phyloP scores from a whole-genome alignment of 2,888 invertebrate genomes.

The Macropis europaea region DNA sequence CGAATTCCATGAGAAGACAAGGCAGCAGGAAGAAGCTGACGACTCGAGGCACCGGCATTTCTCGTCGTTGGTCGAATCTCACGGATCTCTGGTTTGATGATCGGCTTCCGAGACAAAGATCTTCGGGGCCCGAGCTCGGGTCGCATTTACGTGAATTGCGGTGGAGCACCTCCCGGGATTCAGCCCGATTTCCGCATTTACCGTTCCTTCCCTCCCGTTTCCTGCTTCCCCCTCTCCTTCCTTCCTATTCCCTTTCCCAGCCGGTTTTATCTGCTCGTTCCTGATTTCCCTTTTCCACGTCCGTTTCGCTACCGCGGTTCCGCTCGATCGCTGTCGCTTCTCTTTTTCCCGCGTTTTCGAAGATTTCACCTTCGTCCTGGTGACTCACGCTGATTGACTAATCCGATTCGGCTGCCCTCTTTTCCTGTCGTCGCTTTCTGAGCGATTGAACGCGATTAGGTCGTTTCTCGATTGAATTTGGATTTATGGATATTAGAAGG shows the following conservation, averaged over 20 bases:
- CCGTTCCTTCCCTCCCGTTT: constrained; percentile 34
- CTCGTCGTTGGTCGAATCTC: constrained; percentile 49
- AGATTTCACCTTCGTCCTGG: constrained; percentile 25
- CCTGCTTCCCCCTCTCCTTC: background rate
- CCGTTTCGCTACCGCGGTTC: constrained; percentile 16
- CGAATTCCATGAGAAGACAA: no score
- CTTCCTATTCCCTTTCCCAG: constrained; percentile 7
- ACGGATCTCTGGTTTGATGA: constrained; percentile 54
- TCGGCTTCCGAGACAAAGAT: constrained; percentile 54
- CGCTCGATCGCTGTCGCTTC: background rate
- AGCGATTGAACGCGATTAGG: constrained; percentile 63
- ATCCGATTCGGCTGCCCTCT: constrained; percentile 54
- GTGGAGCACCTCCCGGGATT: constrained; percentile 42
- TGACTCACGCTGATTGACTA: constrained; percentile 59
- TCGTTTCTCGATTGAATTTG: constrained; percentile 57
- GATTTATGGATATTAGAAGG: constrained; percentile 60
- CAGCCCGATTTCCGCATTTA: constrained; percentile 55
- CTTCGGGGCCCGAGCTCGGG: constrained; percentile 29
- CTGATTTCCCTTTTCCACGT: constrained; percentile 41
- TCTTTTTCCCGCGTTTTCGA: background rate
- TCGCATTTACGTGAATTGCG: constrained; percentile 63
- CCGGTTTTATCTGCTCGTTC: constrained; percentile 24
- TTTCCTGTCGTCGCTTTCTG: constrained; percentile 38
- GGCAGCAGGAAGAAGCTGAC: background rate
- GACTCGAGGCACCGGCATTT: constrained; percentile 28